Base-by-base conservation (phyloP, 2,888 invertebrate genomes). In the Disparrhopalites patrizii region DNA sequence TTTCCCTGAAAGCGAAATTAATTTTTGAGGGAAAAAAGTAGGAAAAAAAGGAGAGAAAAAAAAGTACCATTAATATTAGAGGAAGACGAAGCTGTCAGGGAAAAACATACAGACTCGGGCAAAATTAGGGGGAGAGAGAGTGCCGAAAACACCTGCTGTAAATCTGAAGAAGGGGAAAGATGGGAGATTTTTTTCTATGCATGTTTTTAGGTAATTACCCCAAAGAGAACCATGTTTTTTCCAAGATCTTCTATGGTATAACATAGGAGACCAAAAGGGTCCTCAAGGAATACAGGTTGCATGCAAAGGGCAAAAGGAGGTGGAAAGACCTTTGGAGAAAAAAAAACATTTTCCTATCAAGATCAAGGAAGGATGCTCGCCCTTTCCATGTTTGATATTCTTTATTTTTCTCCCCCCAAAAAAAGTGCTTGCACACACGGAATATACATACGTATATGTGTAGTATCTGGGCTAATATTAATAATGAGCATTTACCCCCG, bases 141-240 rank as follows among this genome's bases (percentile, higher is more conserved):
- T 43, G 58, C 58, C 58, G 40, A 58, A 60, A 63, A 52, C 57
- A 58, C 60, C 57, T 60, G 55, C 62, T 55, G 20, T 18, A 50
- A 54, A 52, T 15, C 51, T 28, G 54, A 18, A 30, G 8, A 50
- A 10, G 8, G 27, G 57, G 50, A 43, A 47, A 43, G 31, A 64
- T n/a, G 7, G 20, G 8, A n/a, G n/a, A n/a, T n/a, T n/a, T n/a
- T 38, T 55, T 52, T 36, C 38, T 50, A 63, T 65, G 58, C 65
- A 65, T 61, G 65, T 56, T 65, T 52, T n/a, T 33, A 56, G 61
- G 62, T 64, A 65, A 65, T 68, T 65, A 62, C 57, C 60, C 28
- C 56, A 3, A 7, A 23, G 23, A 23, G 47, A 10, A 47, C 13
- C 47, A n/a, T n/a, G n/a, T n/a, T n/a, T n/a, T 43, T 47, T 43